Base-by-base conservation (phyloP, 2,888 invertebrate species). In the Plagodis dolabraria region DNA sequence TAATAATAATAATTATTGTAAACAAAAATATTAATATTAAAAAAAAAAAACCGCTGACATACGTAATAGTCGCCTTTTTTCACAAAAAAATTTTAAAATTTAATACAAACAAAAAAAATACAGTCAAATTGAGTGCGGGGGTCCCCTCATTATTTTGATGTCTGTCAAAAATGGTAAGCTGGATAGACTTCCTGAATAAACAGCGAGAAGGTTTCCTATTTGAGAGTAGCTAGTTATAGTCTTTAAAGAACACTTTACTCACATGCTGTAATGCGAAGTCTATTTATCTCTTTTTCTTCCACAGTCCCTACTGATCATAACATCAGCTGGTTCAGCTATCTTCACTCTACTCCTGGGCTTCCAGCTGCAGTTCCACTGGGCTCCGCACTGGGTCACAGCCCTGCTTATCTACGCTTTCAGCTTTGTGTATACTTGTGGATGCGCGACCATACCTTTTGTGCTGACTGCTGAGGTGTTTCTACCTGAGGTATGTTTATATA, bases 401-500 rank as follows among this genome's bases (percentile, higher is more conserved):
- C 43, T 77, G 7, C 67, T 84, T 0, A 81, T 86, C 33, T 85
- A 82, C 52, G 64, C 71, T 6, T 86, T 79, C 75, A 81, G 85
- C 35, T 84, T 89, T 8, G 71, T 83, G 0, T 90, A 79, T 55
- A 86, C 85, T 2, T 47, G 87, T 0, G 92, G 92, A 0, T 82
- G 85, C 12, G 86, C 85, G 6, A 83, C 85, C 0, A 80, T 87
- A 12, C 89, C 90, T 0, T 90, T 84, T 38, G 83, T 92, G 6
- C 64, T 89, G 7, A 75, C 85, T 46, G 83, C 87, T 38, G 92
- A 93, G 67, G 80, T 90, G 0, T 92, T 92, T 60, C 64, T 89
- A 8, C 87, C 91, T 6, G 87, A 89, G 80, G 88, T 91, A 54
- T 56, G 46, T 55, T 11, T 22, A 22, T 22, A 22, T 22, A 22